Base-by-base conservation (phyloP, 2,888 invertebrate genomes). In the Drosophila helvetica region DNA sequence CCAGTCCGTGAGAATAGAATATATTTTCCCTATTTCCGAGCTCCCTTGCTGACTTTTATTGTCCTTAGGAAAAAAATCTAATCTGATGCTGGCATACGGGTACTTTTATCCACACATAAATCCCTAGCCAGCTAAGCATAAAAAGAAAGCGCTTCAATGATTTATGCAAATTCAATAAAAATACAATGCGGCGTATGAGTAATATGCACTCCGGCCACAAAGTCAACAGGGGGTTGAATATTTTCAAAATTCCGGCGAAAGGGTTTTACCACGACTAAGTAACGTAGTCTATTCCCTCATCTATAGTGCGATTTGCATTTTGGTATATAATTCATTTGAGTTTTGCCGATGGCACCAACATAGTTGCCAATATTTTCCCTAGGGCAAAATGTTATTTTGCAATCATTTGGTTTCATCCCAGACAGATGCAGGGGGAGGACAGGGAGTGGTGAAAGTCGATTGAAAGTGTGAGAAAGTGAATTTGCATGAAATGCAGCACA, bases 361-460 rank as follows among this genome's bases (percentile, higher is more conserved):
- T 52, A 43, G 51, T 52, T 48, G 52, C 52, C 42, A 25, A 48
- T 59, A 54, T 50, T 59, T 69, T 25, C 53, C 68, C 69, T 22
- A 33, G 59, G 33, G 59, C 12, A 25, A 69, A 54, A 33, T 58
- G 70, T 19, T 59, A 27, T 59, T 69, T 69, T 46, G 70, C 69
- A 70, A 70, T 70, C 48, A 70, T 60, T 70, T 70, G 55, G 55
- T 61, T 70, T 70, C 43, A 60, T 45, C 69, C 52, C 43, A 43
- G 25, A 5, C 42, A 25, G 22, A 45, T 3, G 59, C 18, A 30
- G 22, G 30, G 15, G 53, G 12, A 19, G 10, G 66, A 10, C 8
- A 1, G 27, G 9, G 27, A 8, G n/a, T 8, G 12, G 5, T 19
- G n/a, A 15, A 38, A 38, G 6, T 38, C 38, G 15, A 3, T 38